Evolutionary conservation across 2,113 vertebrate genomes (phyloP).

Genomic region (Girardinichthys multiradiatus): DNA sequence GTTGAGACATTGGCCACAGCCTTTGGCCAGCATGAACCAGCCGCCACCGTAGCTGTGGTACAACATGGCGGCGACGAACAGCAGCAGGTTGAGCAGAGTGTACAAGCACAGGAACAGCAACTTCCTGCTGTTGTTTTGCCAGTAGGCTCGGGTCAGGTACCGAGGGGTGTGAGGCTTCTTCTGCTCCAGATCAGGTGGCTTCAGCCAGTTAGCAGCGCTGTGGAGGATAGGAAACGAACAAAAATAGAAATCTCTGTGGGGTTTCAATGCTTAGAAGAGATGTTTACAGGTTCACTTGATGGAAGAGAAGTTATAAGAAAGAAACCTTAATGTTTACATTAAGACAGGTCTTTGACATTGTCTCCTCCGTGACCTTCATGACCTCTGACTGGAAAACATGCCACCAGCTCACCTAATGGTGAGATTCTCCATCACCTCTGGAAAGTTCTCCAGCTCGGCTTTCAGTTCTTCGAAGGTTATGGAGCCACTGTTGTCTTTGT

Average conservation of each 20-base stretch:
- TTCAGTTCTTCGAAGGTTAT: slow-evolving; percentile 91
- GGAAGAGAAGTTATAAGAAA: no score
- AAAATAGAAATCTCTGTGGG: not conserved
- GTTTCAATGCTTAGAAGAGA: no score
- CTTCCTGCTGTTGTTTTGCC: slow-evolving; percentile 85
- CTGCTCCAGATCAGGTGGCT: slow-evolving; percentile 69
- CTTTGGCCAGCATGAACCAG: slow-evolving; percentile 84
- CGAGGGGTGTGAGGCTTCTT: slow-evolving; percentile 64
- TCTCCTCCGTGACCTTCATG: no score
- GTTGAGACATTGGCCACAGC: slow-evolving; percentile 90
- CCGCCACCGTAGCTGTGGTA: slow-evolving; percentile 47
- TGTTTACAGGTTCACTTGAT: no score
- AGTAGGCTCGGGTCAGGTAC: slow-evolving; percentile 79
- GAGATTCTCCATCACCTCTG: slow-evolving; percentile 90
- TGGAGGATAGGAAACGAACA: not conserved
- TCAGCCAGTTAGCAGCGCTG: slow-evolving; percentile 88
- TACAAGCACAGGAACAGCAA: slow-evolving; percentile 82
- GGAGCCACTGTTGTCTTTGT: slow-evolving; percentile 85
- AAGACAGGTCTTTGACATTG: no score
- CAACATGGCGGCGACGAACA: slow-evolving; percentile 78
- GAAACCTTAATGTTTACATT: not conserved
- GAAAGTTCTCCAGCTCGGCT: slow-evolving; percentile 85
- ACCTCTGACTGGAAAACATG: not conserved
- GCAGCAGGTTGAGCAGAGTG: slow-evolving; percentile 72
- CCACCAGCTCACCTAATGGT: slow-evolving; percentile 84